Base-by-base conservation (phyloP, 1,140 invertebrate species). In the Cherax destructor region DNA sequence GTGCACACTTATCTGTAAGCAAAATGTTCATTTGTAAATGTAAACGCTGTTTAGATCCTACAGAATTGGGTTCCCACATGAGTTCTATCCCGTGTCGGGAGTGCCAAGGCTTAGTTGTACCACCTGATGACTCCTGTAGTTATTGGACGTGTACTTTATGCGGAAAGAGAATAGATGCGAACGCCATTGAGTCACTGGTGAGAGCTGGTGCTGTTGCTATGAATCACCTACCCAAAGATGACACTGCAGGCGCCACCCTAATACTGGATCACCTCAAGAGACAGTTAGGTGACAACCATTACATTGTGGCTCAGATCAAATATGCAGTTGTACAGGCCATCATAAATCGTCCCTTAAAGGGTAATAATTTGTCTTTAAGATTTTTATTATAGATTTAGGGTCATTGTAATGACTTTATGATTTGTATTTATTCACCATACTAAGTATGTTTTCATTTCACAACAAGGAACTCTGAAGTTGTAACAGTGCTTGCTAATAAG, bases 21-120 rank as follows among this genome's bases (percentile, higher is more conserved):
- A 97, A 97, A 95, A 95, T 96, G 93, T 98, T 98, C 94, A 94
- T 95, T 24, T 98, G 97, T 93, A 94, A 94, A 21, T 98, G 97
- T 93, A 92, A 94, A 21, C 95, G 97, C 50, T 98, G 97, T 94
- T 94, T 94, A 65, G 97, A 97, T 94, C 95, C 96, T 0, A 96
- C 95, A 83, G 97, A 95, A 81, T 59, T 93, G 30, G 92, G 91
- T 10, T 87, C 92, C 18, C 79, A 87, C 30, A 69, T 93, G 52
- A 92, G 88, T 85, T 86, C 91, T 13, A 59, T 92, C 30, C 24
- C 50, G 18, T 93, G 92, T 47, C 56, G 56, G 24, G 76, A 90
- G 13, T 95, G 95, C 95, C 78, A 56, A 5, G 86, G 87, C 5
- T 41, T 76, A 5, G 49, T 96, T 81, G 94, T 94, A 49, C 94